Conservation (phyloP, 2,797 vertebrate genomes). For the Sus cebifrons region DNA sequence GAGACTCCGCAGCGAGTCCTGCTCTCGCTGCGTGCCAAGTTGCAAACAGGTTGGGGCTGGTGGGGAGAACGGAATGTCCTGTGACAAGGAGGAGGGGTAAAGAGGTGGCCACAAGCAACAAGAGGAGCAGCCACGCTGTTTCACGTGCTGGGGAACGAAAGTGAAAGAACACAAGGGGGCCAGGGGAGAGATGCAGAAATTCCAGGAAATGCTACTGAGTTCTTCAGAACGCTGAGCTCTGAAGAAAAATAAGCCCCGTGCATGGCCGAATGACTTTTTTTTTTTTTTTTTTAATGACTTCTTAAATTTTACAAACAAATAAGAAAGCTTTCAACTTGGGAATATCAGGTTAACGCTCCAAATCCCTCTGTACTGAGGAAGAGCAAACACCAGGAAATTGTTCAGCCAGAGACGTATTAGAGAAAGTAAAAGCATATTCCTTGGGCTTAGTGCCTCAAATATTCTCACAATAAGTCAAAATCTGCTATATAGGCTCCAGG, state of each 20-base stretch:
- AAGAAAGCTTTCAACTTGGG: not conserved
- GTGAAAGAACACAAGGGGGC: not conserved
- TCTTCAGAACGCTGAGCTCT: not conserved
- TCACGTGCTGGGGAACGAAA: not conserved
- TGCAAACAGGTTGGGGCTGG: slow-evolving; percentile 70
- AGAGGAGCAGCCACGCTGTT: not conserved
- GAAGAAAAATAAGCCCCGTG: not conserved
- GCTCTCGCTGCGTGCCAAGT: slow-evolving; percentile 33
- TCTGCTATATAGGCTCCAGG: not conserved
- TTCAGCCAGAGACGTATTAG: not conserved
- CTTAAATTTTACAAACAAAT: slow-evolving; percentile 18
- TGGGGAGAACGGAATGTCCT: slow-evolving; percentile 68
- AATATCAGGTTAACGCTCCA: not conserved
- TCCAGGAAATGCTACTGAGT: not conserved
- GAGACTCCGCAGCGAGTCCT: slow-evolving; percentile 11
- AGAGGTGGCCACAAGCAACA: not conserved
- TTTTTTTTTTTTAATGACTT: not conserved
- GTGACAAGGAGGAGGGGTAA: not conserved
- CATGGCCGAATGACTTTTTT: too few relatives aligned
- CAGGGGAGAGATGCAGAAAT: not conserved
- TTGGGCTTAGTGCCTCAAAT: not conserved
- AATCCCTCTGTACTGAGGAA: not conserved
- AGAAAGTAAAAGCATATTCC: not conserved
- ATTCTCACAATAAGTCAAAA: not conserved
- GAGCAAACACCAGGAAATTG: not conserved